phyloP scores from a whole-genome alignment of 2,797 vertebrate species.

The Spea hammondii region DNA sequence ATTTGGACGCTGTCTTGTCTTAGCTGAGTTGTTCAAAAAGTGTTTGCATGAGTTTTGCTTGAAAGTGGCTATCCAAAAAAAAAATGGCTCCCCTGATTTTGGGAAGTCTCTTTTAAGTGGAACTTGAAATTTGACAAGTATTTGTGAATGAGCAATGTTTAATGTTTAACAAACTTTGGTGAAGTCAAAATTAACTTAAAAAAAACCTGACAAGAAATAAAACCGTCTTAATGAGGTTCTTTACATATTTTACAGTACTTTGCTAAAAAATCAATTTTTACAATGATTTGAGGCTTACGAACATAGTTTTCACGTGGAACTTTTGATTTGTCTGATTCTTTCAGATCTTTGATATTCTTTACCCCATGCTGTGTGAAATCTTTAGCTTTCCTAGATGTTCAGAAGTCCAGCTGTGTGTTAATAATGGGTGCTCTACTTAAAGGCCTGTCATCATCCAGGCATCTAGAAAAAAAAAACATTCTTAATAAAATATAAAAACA shows the following conservation, averaged over 20 bases:
- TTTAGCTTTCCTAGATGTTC: conserved; percentile 18
- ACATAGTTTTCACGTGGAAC: conserved; percentile 32
- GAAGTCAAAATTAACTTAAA: conserved; percentile 20
- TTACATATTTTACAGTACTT: conserved; percentile 22
- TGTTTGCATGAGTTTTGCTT: no score
- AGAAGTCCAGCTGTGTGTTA: conserved; percentile 42
- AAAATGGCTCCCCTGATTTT: neutral
- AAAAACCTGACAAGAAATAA: neutral
- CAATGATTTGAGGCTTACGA: conserved; percentile 19
- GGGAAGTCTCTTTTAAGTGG: neutral
- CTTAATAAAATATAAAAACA: conserved; percentile 51
- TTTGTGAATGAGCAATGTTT: neutral
- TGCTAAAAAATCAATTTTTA: conserved; percentile 15
- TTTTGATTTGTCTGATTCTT: conserved; percentile 22
- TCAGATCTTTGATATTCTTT: conserved; percentile 19
- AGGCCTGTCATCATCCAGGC: conserved; percentile 43
- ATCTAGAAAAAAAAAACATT: conserved; percentile 44
- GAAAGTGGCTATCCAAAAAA: no score
- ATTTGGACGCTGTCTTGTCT: no score
- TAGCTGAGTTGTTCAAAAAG: no score
- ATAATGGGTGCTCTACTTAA: conserved; percentile 53
- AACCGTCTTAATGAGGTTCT: conserved; percentile 18
- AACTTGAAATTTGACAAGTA: neutral
- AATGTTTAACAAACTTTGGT: conserved; percentile 12
- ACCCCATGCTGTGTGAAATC: conserved; percentile 29